phyloP scores from a whole-genome alignment of 1,140 invertebrate species.

The Trichomalopsis sarcophagae region DNA sequence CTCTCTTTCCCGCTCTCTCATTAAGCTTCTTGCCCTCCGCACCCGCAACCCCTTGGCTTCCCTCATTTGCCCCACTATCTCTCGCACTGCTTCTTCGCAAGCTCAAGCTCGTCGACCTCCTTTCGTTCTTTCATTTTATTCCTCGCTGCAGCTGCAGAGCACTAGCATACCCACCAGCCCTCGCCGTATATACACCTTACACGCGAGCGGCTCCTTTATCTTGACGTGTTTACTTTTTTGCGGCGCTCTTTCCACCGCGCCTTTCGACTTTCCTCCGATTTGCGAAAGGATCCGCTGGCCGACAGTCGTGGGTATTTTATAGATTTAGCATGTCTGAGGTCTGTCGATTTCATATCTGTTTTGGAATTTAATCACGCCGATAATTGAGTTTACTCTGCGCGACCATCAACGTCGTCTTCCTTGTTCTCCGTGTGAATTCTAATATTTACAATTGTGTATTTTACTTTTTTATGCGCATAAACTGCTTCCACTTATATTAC shows the following conservation, averaged over 20 bases:
- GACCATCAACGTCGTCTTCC: too few species aligned
- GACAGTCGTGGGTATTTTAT: too few species aligned
- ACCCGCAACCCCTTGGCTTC: not conserved
- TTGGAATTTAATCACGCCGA: too few species aligned
- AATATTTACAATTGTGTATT: too few species aligned
- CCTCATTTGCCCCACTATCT: slow-evolving; percentile 38
- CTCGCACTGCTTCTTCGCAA: not conserved
- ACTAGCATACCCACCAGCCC: not conserved
- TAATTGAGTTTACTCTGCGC: too few species aligned
- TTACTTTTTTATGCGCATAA: too few species aligned
- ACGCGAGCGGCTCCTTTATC: not conserved
- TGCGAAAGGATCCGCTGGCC: too few species aligned
- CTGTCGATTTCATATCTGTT: too few species aligned
- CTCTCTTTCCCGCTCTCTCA: slow-evolving; percentile 28
- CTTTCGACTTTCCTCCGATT: not conserved
- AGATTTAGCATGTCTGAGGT: too few species aligned
- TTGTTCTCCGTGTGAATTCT: too few species aligned
- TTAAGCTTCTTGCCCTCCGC: slow-evolving; percentile 19
- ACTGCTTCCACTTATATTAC: too few species aligned
- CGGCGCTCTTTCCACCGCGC: not conserved
- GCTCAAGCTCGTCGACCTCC: slow-evolving; percentile 43
- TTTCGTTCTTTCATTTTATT: slow-evolving; percentile 40
- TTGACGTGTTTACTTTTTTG: slow-evolving; percentile 13
- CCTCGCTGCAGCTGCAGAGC: slow-evolving; percentile 34
- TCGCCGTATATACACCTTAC: not conserved